Evolutionary conservation across 2,113 vertebrate genomes (phyloP).

Genomic region (Nesogale talazaci): DNA sequence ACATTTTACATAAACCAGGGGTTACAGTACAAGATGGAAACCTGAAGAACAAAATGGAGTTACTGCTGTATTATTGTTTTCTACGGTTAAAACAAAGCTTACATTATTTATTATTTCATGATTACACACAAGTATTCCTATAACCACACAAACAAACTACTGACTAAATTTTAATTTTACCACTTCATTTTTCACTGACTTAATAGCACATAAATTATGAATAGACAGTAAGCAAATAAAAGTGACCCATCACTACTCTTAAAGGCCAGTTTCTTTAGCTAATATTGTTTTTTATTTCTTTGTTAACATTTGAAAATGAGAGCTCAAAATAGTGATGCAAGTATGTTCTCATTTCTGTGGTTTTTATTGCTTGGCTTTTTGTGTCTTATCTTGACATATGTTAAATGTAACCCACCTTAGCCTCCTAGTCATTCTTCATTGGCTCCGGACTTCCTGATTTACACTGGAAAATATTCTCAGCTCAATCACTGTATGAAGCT

Average conservation of each 20-base stretch:
- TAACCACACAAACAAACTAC: too few species aligned
- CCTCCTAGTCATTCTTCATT: neutral
- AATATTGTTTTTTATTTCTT: neutral
- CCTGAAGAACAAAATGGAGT: too few species aligned
- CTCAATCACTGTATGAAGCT: neutral
- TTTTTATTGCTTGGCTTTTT: neutral
- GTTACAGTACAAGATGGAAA: too few species aligned
- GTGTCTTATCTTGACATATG: neutral
- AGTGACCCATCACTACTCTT: too few species aligned
- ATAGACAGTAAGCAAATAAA: too few species aligned
- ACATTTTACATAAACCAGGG: too few species aligned
- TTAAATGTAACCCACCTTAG: neutral
- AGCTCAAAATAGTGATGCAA: neutral
- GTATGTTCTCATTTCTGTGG: neutral
- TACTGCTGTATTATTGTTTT: too few species aligned
- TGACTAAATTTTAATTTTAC: too few species aligned
- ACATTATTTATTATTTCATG: too few species aligned
- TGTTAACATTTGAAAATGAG: slow-evolving; percentile 8
- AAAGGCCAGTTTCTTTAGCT: neutral
- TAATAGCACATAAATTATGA: too few species aligned
- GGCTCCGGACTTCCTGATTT: neutral
- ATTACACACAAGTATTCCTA: too few species aligned
- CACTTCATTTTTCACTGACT: neutral
- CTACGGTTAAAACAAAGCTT: too few species aligned
- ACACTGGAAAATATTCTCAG: neutral